Evolutionary conservation across 2,797 vertebrate genomes (phyloP).

Genomic region (Poeciliopsis paucimaculata): DNA sequence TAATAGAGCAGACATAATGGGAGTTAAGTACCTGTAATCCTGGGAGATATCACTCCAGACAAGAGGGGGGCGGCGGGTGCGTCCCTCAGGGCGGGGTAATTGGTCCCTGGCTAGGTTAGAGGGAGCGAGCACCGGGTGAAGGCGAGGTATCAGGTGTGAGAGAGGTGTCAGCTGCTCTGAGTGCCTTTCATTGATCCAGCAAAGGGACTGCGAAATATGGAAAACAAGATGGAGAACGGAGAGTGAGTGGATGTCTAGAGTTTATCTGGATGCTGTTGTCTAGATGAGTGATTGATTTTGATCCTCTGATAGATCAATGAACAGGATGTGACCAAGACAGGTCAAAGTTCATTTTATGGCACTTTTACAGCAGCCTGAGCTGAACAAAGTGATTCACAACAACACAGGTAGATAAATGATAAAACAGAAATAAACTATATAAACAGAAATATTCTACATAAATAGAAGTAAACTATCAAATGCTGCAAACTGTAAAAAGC

Average conservation of each 20-base stretch:
- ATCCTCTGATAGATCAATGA: background rate
- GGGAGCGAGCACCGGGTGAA: constrained; percentile 35
- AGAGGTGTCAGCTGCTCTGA: constrained; percentile 83
- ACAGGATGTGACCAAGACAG: background rate
- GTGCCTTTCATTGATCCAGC: constrained; percentile 88
- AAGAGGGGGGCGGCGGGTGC: constrained; percentile 79
- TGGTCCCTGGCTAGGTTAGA: constrained; percentile 82
- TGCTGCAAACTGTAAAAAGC: background rate
- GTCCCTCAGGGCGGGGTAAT: constrained; percentile 85
- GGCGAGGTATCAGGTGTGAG: constrained; percentile 84
- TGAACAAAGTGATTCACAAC: no score
- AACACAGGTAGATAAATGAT: no score
- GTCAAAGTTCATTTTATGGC: no score
- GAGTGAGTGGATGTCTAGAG: background rate
- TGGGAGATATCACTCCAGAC: constrained; percentile 87
- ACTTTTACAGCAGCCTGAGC: no score
- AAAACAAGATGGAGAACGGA: background rate
- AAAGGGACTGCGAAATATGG: constrained; percentile 12
- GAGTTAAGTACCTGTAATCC: constrained; percentile 96
- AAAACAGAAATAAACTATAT: no score
- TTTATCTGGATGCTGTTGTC: background rate
- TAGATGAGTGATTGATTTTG: background rate
- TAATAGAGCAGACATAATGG: constrained; percentile 95
- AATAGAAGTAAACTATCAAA: no score
- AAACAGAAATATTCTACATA: no score